Evolutionary conservation across 2,888 invertebrate genomes (phyloP), one percentile per base, ranked within the genome.

Genomic region (Meganola albula): DNA sequence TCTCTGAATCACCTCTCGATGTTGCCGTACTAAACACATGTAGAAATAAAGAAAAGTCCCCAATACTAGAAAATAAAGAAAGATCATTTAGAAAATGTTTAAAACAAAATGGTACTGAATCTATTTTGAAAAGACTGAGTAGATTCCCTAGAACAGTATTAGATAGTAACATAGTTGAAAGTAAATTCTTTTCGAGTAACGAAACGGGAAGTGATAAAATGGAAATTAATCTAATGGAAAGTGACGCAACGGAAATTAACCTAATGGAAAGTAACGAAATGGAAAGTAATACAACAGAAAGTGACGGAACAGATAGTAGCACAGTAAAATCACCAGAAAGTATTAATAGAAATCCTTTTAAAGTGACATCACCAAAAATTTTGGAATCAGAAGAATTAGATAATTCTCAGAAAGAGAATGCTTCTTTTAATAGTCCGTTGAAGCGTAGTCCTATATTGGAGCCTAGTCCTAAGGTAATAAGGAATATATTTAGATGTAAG

Each of bases 101-200:
- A 0, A 63, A 49, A 43, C 68, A 57, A 6, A n/a, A n/a, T n/a
- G 67, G 71, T 14, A 74, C 70, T 4, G 72, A 74, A 35, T 59
- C 70, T 0, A 60, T 76, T 1, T 44, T 87, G 1, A 85, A 80
- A 53, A 77, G 73, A 61, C 52, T 88, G 1, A 89, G 88, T 48
- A 77, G 74, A 44, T 89, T 89, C 39, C 82, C 85, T 32, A 66
- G 83, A 48, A 88, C 88, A 1, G 52, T 79, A 1, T 42, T 84
- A 31, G 74, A 73, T 31, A 60, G 69, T 29, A 70, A 77, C 54
- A 64, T 88, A n/a, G 85, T 90, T 2, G 87, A 88, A 51, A 90
- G 90, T 52, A 87, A 88, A 33, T 90, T 89, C 61, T 90, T 91
- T 52, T 37, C 33, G 6, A 41, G 8, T 2, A 41, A 20, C 2